Evolutionary conservation across 2,888 invertebrate species (phyloP).

Genomic region (Luperina nickerlii): DNA sequence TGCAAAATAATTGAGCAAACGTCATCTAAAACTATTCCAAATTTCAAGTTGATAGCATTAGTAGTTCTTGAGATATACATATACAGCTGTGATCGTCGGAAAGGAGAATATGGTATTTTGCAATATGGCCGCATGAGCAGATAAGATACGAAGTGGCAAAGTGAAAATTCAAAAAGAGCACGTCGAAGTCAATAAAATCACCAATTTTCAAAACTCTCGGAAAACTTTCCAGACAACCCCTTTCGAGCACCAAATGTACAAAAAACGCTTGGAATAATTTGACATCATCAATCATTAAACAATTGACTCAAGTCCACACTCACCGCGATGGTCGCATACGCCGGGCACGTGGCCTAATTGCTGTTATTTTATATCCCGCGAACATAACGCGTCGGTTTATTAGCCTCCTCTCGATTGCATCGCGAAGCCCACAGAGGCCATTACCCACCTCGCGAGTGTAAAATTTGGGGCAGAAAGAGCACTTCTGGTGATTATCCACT

Average conservation of each 20-base stretch:
- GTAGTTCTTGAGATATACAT: too few species aligned
- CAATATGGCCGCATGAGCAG: neutral
- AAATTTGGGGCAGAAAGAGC: neutral
- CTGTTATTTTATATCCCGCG: slow-evolving; percentile 73
- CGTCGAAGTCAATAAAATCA: too few species aligned
- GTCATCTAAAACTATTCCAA: too few species aligned
- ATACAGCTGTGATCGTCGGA: too few species aligned
- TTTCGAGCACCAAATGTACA: neutral
- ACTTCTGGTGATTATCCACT: neutral
- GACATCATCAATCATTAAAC: neutral
- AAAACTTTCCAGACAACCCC: neutral
- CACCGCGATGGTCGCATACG: neutral
- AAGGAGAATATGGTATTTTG: neutral
- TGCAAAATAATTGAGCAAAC: too few species aligned
- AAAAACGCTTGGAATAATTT: neutral
- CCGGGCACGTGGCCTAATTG: slow-evolving; percentile 68
- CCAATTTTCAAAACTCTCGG: too few species aligned
- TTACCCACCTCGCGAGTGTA: slow-evolving; percentile 27
- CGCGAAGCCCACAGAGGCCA: slow-evolving; percentile 54
- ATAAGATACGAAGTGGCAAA: neutral
- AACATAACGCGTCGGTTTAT: slow-evolving; percentile 68
- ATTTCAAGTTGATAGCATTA: too few species aligned
- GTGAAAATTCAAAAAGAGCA: neutral
- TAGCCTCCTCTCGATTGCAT: slow-evolving; percentile 66
- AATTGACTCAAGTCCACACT: slow-evolving; percentile 44